Percentiles rank a stretch among this genome's conserved stretches.
Conservation (phyloP, 2,888 invertebrate species). For the Aplocera efformata region DNA sequence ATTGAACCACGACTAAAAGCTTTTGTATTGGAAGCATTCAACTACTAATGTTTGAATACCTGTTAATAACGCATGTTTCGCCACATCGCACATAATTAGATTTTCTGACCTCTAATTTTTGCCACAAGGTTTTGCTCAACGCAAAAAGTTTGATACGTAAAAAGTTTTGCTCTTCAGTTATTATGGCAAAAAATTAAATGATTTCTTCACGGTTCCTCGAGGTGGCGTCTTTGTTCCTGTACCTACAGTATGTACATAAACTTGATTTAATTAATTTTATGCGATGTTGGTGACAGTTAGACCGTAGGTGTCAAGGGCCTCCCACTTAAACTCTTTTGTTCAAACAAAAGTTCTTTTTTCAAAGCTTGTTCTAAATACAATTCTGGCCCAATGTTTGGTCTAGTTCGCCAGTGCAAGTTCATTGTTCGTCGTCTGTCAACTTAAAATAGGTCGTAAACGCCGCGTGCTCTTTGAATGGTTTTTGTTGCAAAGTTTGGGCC, state of each 20-base stretch:
- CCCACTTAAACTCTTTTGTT: constrained; percentile 48
- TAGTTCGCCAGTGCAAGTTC: constrained; percentile 78
- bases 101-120: constrained; percentile 19
- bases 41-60: too few species aligned
- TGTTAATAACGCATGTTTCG: too few species aligned
- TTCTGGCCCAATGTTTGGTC: constrained; percentile 71
- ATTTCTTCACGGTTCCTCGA: constrained; percentile 37
- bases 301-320: constrained; percentile 44
- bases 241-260: constrained; percentile 33
- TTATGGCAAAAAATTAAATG: constrained; percentile 26
- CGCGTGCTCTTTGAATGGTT: constrained; percentile 52
- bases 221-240: constrained; percentile 33
- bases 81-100: constrained; percentile 3
- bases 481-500: constrained; percentile 58
- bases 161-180: constrained; percentile 25
- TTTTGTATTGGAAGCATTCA: too few species aligned
- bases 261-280: constrained; percentile 29
- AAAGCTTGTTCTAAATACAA: constrained; percentile 61
- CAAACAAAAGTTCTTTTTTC: constrained; percentile 49
- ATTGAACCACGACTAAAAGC: too few species aligned
- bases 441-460: constrained; percentile 58
- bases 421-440: constrained; percentile 60
- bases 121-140: constrained; percentile 16
- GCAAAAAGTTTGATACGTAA: constrained; percentile 19
- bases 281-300: constrained; percentile 37